Evolutionary conservation across 2,888 invertebrate genomes (phyloP).

Genomic region (Syrista parreyssii): DNA sequence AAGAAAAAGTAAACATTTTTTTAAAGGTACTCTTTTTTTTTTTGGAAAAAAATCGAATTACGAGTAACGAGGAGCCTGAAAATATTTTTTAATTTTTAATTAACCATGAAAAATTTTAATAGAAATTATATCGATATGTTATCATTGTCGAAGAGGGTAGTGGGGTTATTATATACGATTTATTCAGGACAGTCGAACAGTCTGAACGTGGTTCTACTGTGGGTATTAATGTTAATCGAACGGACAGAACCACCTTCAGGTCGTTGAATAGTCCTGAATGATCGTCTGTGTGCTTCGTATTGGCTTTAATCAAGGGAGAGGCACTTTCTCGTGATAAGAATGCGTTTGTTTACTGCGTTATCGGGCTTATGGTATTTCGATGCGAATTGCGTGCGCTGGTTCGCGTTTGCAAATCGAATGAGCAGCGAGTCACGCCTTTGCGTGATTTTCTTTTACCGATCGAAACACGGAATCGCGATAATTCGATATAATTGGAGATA

Average conservation of each 20-base stretch:
- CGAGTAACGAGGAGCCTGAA: not conserved
- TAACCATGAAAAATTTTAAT: not conserved
- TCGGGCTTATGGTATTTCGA: not conserved
- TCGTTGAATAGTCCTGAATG: too few relatives aligned
- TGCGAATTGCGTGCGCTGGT: not conserved
- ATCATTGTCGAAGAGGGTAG: not conserved
- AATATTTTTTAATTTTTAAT: not conserved
- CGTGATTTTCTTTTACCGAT: not conserved
- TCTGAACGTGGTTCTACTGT: too few relatives aligned
- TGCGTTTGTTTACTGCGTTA: not conserved
- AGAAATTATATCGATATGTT: not conserved
- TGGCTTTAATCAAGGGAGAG: not conserved
- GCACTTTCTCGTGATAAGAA: not conserved
- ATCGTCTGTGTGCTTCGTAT: not conserved
- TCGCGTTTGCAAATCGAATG: not conserved
- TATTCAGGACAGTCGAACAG: too few relatives aligned
- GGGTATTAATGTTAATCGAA: too few relatives aligned
- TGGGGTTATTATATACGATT: not conserved
- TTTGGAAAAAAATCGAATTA: not conserved
- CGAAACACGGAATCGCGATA: not conserved
- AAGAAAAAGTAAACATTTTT: not conserved
- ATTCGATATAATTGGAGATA: not conserved
- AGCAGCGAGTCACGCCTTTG: not conserved
- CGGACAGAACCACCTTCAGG: too few relatives aligned
- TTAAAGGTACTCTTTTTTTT: not conserved